phyloP scores from a whole-genome alignment of 2,113 vertebrate species.

The Alectura lathami region DNA sequence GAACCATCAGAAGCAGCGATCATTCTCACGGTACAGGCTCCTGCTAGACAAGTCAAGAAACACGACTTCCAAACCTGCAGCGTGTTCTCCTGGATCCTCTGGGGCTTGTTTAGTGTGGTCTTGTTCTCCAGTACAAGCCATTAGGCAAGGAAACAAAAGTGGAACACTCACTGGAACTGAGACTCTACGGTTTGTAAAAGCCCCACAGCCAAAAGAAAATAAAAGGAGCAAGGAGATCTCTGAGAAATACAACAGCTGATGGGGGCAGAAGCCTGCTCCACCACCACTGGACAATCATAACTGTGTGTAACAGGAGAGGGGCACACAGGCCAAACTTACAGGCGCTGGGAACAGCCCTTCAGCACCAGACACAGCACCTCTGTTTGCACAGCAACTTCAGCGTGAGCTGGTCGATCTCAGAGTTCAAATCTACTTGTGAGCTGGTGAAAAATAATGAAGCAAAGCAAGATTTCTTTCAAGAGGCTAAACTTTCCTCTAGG shows the following conservation, averaged over 20 bases:
- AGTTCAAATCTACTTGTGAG: neutral
- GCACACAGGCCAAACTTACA: neutral
- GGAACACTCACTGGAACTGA: neutral
- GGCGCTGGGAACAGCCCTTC: neutral
- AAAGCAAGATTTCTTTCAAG: neutral
- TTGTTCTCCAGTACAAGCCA: constrained; percentile 17
- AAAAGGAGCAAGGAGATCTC: neutral
- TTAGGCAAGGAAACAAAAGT: neutral
- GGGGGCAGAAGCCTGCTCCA: neutral
- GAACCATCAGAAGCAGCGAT: constrained; percentile 64
- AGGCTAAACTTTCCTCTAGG: neutral
- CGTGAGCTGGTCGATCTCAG: neutral
- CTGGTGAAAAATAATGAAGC: neutral
- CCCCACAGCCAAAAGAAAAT: neutral
- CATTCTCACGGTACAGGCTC: constrained; percentile 29
- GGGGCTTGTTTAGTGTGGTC: constrained; percentile 3
- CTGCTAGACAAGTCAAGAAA: constrained; percentile 35
- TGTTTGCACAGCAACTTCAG: neutral
- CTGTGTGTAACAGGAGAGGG: neutral
- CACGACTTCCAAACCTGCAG: constrained; percentile 14
- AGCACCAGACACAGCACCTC: neutral
- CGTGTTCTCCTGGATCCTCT: constrained; percentile 45
- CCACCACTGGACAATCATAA: neutral
- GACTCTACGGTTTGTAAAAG: neutral
- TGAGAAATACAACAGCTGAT: neutral